Percentiles rank a stretch among this genome's conserved stretches.
Conservation (phyloP, 2,888 invertebrate genomes). For the Heteropelma amictum region DNA sequence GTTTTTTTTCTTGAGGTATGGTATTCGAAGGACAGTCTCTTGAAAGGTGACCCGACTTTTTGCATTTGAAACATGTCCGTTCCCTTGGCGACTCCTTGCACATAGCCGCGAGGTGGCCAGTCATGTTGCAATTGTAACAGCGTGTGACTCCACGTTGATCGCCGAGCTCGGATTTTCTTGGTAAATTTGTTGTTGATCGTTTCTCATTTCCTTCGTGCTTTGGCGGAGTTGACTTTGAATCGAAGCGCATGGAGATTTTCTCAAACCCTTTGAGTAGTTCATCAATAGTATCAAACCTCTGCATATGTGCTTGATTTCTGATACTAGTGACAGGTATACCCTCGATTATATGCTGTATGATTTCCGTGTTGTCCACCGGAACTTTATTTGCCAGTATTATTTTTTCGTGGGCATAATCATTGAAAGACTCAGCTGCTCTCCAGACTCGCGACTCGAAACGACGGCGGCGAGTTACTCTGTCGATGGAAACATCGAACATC, state of each 20-base stretch:
- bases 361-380: slow-evolving; percentile 14
- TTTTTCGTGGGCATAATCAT: slow-evolving; percentile 55
- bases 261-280: background rate
- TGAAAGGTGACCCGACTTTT: slow-evolving; percentile 1
- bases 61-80: slow-evolving; percentile 29
- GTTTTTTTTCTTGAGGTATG: background rate
- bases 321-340: background rate
- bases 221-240: background rate
- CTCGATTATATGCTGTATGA: background rate
- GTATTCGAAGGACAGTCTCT: slow-evolving; percentile 10
- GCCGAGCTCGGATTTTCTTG: background rate
- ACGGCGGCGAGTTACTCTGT: slow-evolving; percentile 20
- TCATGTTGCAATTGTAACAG: background rate
- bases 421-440: slow-evolving; percentile 44
- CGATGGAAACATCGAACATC: slow-evolving; percentile 48
- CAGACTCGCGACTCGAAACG: slow-evolving; percentile 47
- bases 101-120: background rate
- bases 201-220: background rate
- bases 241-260: background rate
- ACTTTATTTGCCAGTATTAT: slow-evolving; percentile 49
- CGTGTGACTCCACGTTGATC: background rate
- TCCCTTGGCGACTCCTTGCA: background rate
- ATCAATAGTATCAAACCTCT: background rate
- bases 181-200: background rate
- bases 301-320: background rate